A percentile compares a stretch with the other conserved stretches of the same genome.
phyloP scores from a whole-genome alignment of 1,140 invertebrate genomes.

The Hyles euphorbiae region DNA sequence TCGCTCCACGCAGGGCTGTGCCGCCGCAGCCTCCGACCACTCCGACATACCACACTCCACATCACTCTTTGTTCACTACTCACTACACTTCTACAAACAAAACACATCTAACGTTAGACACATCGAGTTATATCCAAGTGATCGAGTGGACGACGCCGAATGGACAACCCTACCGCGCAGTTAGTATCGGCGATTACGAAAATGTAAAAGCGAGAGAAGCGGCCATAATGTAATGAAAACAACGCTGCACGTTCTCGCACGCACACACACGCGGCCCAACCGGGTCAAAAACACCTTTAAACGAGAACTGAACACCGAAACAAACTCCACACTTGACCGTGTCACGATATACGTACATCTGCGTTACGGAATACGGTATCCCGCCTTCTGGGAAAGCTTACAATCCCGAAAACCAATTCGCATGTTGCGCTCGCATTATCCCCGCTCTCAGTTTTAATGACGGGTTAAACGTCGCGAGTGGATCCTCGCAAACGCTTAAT shows the following conservation, averaged over 20 bases:
- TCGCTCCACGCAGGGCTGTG: conserved; percentile 52
- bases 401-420: conserved; percentile 64
- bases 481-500: conserved; percentile 61
- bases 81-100: too few relatives aligned
- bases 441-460: conserved; percentile 59
- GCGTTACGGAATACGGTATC: conserved; percentile 56
- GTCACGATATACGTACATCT: conserved; percentile 63
- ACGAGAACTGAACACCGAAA: conserved; percentile 65
- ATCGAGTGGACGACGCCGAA: neutral
- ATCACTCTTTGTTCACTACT: too few relatives aligned
- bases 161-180: conserved; percentile 47
- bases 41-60: too few relatives aligned
- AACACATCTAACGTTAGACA: too few relatives aligned
- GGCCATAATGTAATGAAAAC: conserved; percentile 69
- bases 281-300: conserved; percentile 72
- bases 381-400: conserved; percentile 68
- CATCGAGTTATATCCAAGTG: too few relatives aligned
- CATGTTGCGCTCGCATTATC: conserved; percentile 68
- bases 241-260: conserved; percentile 44
- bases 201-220: conserved; percentile 70
- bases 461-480: conserved; percentile 62
- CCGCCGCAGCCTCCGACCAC: conserved; percentile 25
- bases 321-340: conserved; percentile 66
- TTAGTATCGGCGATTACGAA: conserved; percentile 67
- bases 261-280: conserved; percentile 46